Percentiles rank a stretch among this genome's conserved stretches.
Evolutionary conservation across 1,140 invertebrate species (phyloP).

Genomic region (Brachionus asplanchnoidis): DNA sequence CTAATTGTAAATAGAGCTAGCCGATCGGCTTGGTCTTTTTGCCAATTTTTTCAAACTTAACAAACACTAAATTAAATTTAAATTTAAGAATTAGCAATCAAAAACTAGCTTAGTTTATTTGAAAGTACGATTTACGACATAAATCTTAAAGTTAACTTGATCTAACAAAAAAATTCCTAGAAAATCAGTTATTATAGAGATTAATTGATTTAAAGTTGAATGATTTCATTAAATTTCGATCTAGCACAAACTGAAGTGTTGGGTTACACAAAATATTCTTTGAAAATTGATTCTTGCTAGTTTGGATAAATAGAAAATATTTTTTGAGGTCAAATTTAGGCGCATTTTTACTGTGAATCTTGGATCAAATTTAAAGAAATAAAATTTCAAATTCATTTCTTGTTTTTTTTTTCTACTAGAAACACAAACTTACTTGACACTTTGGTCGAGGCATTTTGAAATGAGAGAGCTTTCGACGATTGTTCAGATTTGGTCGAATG

Average conservation of each 20-base stretch:
- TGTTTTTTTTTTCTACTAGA: not conserved
- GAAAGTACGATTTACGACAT: not conserved
- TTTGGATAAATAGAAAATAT: not conserved
- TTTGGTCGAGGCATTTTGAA: slow-evolving; percentile 33
- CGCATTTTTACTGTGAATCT: not conserved
- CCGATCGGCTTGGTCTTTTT: not conserved
- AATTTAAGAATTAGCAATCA: not conserved
- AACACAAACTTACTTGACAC: slow-evolving; percentile 25
- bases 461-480: slow-evolving; percentile 27
- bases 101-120: not conserved
- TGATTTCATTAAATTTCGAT: slow-evolving; percentile 4
- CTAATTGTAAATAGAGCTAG: not conserved
- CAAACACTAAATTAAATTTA: not conserved
- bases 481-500: slow-evolving; percentile 24
- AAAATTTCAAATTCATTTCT: slow-evolving; percentile 4
- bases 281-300: not conserved
- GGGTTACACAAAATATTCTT: not conserved
- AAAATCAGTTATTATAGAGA: not conserved
- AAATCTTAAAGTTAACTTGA: not conserved
- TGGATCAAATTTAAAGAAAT: not conserved
- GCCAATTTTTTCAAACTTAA: not conserved
- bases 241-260: not conserved
- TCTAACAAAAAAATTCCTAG: not conserved
- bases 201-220: not conserved
- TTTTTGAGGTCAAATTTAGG: not conserved